Base-by-base conservation (phyloP, 2,113 vertebrate genomes). In the Chlamydotis undulata region DNA sequence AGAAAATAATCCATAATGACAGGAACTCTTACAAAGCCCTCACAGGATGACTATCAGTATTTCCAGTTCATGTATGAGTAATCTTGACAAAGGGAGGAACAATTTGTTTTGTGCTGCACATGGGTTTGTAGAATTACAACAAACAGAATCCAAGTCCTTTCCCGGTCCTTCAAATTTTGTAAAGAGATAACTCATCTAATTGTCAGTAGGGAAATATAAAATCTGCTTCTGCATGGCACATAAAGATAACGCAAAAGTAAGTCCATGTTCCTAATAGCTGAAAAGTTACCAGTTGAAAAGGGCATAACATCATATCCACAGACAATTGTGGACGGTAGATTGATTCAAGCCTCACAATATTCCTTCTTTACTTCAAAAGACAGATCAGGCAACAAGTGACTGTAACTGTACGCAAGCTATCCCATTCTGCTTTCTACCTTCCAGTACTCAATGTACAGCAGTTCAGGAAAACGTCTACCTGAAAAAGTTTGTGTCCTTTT, bases 31-130 rank as follows among this genome's bases (percentile, higher is more conserved):
- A 76, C 0, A 19, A 89, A 83, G 75, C 21, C 39, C 37, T 92
- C 39, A 49, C 7, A 45, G 49, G 7, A 65, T 0, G 1, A 71
- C 31, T 56, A 19, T 9, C 6, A 47, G n/a, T 25, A 76, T 57
- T 82, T 64, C 43, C 25, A 74, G 21, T 14, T 74, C 24, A 25
- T 8, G 14, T 37, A 14, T 0, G 15, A 7, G 12, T 63, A 55
- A 78, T 25, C 4, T 13, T 1, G 24, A 55, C 24, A 55, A 7
- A 74, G 25, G 11, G 17, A 86, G 37, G n/a, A 16, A 65, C 12
- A 49, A 35, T 28, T 56, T 70, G 14, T 33, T 63, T 59, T 0
- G 0, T 2, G 2, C 2, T 76, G 65, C 37, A 81, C 17, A 17
- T 0, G 0, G 9, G 3, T 52, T 41, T 74, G 74, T 19, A 50